Evolutionary conservation across 1,140 invertebrate species (phyloP), one percentile per base, ranked within the genome.

Genomic region (Rhysida immarginata): DNA sequence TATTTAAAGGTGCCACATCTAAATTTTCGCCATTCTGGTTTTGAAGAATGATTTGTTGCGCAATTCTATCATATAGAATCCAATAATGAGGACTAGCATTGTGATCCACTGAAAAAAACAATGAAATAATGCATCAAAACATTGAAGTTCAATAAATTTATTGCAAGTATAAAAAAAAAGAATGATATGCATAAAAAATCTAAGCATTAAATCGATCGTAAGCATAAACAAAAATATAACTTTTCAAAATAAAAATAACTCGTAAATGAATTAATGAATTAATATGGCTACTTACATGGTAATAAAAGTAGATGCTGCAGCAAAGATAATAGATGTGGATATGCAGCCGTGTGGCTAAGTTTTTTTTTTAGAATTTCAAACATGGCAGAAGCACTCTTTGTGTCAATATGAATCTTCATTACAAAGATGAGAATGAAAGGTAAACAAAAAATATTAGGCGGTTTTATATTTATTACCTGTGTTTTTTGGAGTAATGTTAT

Each of bases 1-100:
- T 93, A 53, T 90, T 79, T 27, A 94, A 74, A 0, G 87, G 84
- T 1, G 84, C 78, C 1, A 85, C 77, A 66, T 96, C 90, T 1
- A 85, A 84, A 71, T 95, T 83, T 62, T 81, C 81, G 26, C 74
- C 77, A 53, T 74, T 75, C 61, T 83, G 81, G 2, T 75, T 74
- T 70, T 96, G 93, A n/a, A 96, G 72, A 23, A 92, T 82, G 27
- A 98, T 81, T 72, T 98, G 94, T 68, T 98, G 95, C n/a, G 91
- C 80, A 50, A 97, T 84, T 53, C 93, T 80, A 70, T 97, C 94
- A 64, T 96, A 85, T 26, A 97, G 73, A 24, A 92, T 71, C 93
- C 94, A 98, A 65, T 95, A 85, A 59, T 93, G 88, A 23, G 84
- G 82, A 71, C 86, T 81, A 1, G 84, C 81, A 51, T 82, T 83